phyloP scores from a whole-genome alignment of 2,888 invertebrate genomes.

The Drosophila aldrichi region DNA sequence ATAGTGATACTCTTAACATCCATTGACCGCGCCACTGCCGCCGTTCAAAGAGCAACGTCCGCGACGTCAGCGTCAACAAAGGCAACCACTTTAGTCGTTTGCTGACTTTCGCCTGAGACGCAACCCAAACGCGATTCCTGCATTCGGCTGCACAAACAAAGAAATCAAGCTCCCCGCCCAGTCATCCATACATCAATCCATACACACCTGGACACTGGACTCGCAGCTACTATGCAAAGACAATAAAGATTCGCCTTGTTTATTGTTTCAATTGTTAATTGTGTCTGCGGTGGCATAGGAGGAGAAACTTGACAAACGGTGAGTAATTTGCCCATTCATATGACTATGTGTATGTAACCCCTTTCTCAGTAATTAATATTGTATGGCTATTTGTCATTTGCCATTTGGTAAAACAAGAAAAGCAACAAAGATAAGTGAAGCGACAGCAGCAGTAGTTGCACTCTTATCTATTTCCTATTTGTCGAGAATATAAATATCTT shows the following conservation, averaged over 20 bases:
- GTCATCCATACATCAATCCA: constrained; percentile 25
- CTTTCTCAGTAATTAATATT: constrained; percentile 60
- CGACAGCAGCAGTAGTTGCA: constrained; percentile 25
- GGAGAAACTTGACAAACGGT: constrained; percentile 45
- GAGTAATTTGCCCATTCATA: constrained; percentile 47
- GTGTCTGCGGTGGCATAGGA: neutral
- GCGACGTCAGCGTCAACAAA: constrained; percentile 52
- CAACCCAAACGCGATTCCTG: constrained; percentile 36
- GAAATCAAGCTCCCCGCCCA: constrained; percentile 26
- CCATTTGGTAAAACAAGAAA: constrained; percentile 35
- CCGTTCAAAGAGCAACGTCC: constrained; percentile 68
- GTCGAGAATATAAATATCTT: neutral
- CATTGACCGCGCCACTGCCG: constrained; percentile 38
- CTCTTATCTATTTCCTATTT: constrained; percentile 37
- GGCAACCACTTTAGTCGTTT: constrained; percentile 57
- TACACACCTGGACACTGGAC: constrained; percentile 21
- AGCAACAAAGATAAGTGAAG: constrained; percentile 37
- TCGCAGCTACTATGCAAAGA: constrained; percentile 45
- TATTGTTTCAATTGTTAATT: constrained; percentile 39
- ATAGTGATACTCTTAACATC: constrained; percentile 13
- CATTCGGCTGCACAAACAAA: constrained; percentile 34
- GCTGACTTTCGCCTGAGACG: constrained; percentile 69
- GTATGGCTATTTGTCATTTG: constrained; percentile 23
- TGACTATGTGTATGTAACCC: neutral
- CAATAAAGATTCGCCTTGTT: constrained; percentile 65